Conservation (phyloP, 2,888 invertebrate genomes). For the Crioceris asparagi region DNA sequence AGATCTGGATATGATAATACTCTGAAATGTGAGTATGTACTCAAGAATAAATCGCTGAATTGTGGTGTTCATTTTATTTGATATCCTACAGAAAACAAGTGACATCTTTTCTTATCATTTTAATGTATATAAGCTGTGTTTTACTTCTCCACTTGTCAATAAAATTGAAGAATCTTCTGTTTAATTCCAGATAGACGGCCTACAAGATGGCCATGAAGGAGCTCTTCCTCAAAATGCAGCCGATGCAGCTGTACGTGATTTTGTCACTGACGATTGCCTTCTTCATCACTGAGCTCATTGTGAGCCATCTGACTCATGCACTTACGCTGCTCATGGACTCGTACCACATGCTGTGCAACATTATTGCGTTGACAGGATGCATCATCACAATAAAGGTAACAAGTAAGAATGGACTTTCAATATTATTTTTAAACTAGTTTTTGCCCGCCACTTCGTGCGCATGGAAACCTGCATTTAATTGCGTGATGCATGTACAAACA, state of each 20-base stretch:
- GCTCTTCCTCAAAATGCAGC: slow-evolving; percentile 62
- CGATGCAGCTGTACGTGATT: slow-evolving; percentile 63
- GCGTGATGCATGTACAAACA: too few relatives aligned
- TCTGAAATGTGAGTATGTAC: too few relatives aligned
- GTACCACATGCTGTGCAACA: slow-evolving; percentile 90
- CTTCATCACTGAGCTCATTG: slow-evolving; percentile 72
- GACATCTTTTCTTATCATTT: too few relatives aligned
- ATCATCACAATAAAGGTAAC: slow-evolving; percentile 68
- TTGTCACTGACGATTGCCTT: slow-evolving; percentile 61
- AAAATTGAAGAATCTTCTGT: too few relatives aligned
- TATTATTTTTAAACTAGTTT: neutral
- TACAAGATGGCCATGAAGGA: slow-evolving; percentile 63
- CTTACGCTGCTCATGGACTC: slow-evolving; percentile 85
- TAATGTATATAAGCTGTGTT: too few relatives aligned
- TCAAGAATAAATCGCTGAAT: too few relatives aligned
- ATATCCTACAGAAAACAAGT: too few relatives aligned
- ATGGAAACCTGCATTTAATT: too few relatives aligned
- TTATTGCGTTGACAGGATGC: slow-evolving; percentile 74
- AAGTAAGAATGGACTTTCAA: neutral
- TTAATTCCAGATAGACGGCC: too few relatives aligned
- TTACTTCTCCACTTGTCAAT: too few relatives aligned
- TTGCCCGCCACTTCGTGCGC: neutral
- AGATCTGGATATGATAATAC: too few relatives aligned
- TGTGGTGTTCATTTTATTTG: too few relatives aligned
- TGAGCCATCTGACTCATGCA: slow-evolving; percentile 84